These are phyloP conservation scores for Molossus alvarezi DNA, from an alignment of 2,797 vertebrate species.

Conservation along the genomic window DNA sequence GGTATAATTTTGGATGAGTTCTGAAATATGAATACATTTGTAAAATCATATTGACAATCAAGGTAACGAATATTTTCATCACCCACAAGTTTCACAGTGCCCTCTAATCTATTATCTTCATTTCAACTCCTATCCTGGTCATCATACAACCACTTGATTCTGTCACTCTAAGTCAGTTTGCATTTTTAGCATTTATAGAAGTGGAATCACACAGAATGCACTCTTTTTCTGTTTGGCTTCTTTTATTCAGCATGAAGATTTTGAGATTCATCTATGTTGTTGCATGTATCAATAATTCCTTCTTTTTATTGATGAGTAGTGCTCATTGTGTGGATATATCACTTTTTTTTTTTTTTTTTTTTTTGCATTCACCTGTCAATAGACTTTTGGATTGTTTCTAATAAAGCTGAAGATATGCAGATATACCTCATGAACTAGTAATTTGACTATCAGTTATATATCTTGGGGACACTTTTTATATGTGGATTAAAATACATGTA, in stretches of 20 bases:
- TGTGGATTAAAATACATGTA: background rate
- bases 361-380: background rate
- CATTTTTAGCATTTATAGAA: background rate
- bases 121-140: background rate
- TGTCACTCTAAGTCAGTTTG: background rate
- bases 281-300: background rate
- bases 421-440: background rate
- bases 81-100: background rate
- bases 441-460: background rate
- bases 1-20: background rate
- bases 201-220: background rate
- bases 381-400: background rate
- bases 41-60: background rate
- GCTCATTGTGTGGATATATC: background rate
- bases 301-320: background rate
- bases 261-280: background rate
- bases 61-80: background rate
- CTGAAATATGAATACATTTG: background rate
- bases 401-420: background rate
- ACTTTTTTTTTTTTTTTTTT: background rate
- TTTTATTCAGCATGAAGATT: background rate
- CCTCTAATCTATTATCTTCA: background rate
- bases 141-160: background rate
- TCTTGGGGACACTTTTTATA: background rate
- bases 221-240: background rate